Evolutionary conservation across 2,888 invertebrate species (phyloP), one percentile per base, ranked within the genome.

Genomic region (Muschampia plurimacula): DNA sequence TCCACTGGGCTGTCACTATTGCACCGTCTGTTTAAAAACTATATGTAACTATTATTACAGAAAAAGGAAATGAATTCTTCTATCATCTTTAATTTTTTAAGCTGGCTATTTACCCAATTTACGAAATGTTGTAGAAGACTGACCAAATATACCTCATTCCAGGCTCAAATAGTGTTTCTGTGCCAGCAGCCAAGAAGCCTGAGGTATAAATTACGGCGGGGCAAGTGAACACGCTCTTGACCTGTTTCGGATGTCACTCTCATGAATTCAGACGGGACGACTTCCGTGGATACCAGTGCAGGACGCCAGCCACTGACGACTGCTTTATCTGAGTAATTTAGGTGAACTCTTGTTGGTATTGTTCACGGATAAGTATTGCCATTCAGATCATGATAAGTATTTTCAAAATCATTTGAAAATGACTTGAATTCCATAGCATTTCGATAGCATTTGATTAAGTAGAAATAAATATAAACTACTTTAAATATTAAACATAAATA

Each of bases 221-320:
- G 81, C 82, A 82, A 83, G 77, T 83, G 83, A 84, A 86, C 86
- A 84, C 81, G 79, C 77, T 77, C 85, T 83, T 90, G 89, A 90
- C 91, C 90, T 78, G 84, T 84, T 89, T 89, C 82, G 78, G 81
- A 79, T 86, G 86, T 22, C 22, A 22, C 75, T 74, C 55, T 75
- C 75, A 74, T 65, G 63, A 74, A 71, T 73, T 71, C 73, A 69
- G 72, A 60, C 72, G 64, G 63, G 41, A 65, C 59, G 8, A 8
- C 70, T 71, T 71, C 59, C 59, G 12, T 60, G 46, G 46, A 32
- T 64, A 57, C 39, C 62, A 69, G 39, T 49, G 49, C 49, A 69
- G 13, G 36, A 49, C 10, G 36, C 68, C 22, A 52, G 39, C 13
- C 32, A 15, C 32, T 28, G 64, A 22, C 64, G 62, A 2, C 36